phyloP scores from a whole-genome alignment of 2,113 vertebrate species.

The Hemiprocne comata region DNA sequence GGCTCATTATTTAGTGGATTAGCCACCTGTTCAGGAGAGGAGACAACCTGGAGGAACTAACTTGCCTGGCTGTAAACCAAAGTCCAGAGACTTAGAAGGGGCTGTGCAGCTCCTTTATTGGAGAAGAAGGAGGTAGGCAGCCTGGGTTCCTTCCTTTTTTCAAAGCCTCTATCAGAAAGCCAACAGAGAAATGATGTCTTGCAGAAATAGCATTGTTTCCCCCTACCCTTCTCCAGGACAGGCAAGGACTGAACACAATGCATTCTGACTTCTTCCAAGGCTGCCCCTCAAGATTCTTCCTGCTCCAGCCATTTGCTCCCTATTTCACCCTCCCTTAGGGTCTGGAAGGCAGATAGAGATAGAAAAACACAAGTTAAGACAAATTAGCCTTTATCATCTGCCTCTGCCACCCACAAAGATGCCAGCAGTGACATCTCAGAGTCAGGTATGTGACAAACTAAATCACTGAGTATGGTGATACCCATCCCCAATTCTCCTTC shows the following conservation, averaged over 20 bases:
- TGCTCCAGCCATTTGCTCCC: not conserved
- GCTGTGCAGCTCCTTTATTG: not conserved
- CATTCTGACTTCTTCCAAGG: not conserved
- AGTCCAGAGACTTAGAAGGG: not conserved
- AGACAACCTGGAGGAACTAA: not conserved
- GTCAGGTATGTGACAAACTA: not conserved
- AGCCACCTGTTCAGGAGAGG: not conserved
- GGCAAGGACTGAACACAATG: not conserved
- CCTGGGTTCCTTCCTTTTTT: not conserved
- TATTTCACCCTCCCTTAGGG: not conserved
- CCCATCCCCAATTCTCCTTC: not conserved
- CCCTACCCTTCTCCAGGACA: not conserved
- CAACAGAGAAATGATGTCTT: not conserved
- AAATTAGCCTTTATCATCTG: not conserved
- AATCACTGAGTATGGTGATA: not conserved
- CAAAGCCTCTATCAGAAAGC: not conserved
- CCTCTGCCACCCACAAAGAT: not conserved
- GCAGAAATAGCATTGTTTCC: not conserved
- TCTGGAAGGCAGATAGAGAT: not conserved
- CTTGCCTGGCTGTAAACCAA: not conserved
- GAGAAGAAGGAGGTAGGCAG: not conserved
- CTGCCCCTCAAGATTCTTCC: rapidly evolving
- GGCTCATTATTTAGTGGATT: not conserved
- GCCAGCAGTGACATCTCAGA: not conserved
- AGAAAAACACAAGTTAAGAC: not conserved